Evolutionary conservation across 1,140 invertebrate species (phyloP).

Genomic region (Zophobas atratus): DNA sequence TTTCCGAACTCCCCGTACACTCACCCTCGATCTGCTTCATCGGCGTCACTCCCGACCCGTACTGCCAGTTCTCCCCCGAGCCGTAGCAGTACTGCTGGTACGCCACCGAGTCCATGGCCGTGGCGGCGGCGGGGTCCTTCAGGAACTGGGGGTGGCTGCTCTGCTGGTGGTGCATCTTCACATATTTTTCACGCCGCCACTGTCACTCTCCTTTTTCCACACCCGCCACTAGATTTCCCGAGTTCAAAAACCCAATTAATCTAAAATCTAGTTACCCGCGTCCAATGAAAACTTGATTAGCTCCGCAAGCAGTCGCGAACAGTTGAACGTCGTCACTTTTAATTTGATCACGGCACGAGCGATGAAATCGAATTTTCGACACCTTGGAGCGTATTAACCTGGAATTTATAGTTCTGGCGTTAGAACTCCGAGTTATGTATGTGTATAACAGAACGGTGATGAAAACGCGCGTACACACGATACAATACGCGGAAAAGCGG

Average conservation of each 20-base stretch:
- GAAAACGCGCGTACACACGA: too few species aligned
- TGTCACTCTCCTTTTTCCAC: conserved; percentile 26
- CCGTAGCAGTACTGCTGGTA: conserved; percentile 64
- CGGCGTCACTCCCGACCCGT: conserved; percentile 60
- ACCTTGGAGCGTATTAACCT: conserved; percentile 18
- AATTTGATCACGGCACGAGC: conserved; percentile 43
- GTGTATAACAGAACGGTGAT: too few species aligned
- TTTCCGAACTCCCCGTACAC: conserved; percentile 23
- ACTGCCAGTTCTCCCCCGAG: conserved; percentile 58
- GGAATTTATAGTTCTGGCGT: conserved; percentile 21
- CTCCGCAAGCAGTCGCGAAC: conserved; percentile 48
- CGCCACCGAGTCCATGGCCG: conserved; percentile 55
- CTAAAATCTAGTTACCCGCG: conserved; percentile 25
- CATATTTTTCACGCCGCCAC: conserved; percentile 12
- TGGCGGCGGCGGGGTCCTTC: conserved; percentile 10
- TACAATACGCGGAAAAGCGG: too few species aligned
- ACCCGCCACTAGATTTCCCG: conserved; percentile 30
- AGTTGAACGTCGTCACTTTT: conserved; percentile 53
- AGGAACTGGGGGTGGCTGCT: conserved; percentile 16
- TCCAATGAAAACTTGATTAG: conserved; percentile 50
- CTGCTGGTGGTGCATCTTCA: conserved; percentile 51
- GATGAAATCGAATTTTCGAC: conserved; percentile 42
- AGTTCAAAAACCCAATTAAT: conserved; percentile 55
- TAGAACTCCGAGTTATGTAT: not conserved
- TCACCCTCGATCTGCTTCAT: conserved; percentile 68